These are phyloP conservation scores for Amblyjoppa fuscipennis DNA, from an alignment of 2,888 invertebrate species.

Conservation along the genomic window DNA sequence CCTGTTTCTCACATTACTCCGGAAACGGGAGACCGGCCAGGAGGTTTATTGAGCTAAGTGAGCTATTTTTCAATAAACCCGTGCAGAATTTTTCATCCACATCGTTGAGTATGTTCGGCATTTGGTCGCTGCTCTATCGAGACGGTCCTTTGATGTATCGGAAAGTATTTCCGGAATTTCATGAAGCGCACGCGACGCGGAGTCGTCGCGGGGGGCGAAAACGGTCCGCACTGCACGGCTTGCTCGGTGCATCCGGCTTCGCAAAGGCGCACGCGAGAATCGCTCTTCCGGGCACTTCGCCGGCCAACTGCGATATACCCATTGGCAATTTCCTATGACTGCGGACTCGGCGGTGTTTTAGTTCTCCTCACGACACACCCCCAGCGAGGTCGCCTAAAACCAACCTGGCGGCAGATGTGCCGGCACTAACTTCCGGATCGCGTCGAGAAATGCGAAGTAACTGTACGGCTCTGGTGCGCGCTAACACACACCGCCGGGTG, in stretches of 20 bases:
- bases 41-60: no score
- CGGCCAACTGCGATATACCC: not conserved
- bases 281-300: not conserved
- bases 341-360: not conserved
- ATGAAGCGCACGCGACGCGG: not conserved
- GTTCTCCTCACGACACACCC: not conserved
- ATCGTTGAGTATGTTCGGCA: not conserved
- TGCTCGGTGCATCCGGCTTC: not conserved
- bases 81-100: not conserved
- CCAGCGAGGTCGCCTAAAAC: not conserved
- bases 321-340: not conserved
- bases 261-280: not conserved
- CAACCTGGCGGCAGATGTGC: conserved; percentile 59
- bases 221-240: not conserved
- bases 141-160: not conserved
- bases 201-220: not conserved
- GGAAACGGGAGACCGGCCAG: no score
- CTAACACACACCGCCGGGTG: conserved; percentile 33
- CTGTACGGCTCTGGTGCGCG: conserved; percentile 19
- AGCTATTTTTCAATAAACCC: no score
- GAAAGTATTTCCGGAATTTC: conserved; percentile 2
- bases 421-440: conserved; percentile 62
- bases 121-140: not conserved
- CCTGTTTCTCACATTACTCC: no score
- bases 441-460: conserved; percentile 51